Evolutionary conservation across 2,888 invertebrate genomes (phyloP), one percentile per base, ranked within the genome.

Genomic region (Sylvicola cinctus): DNA sequence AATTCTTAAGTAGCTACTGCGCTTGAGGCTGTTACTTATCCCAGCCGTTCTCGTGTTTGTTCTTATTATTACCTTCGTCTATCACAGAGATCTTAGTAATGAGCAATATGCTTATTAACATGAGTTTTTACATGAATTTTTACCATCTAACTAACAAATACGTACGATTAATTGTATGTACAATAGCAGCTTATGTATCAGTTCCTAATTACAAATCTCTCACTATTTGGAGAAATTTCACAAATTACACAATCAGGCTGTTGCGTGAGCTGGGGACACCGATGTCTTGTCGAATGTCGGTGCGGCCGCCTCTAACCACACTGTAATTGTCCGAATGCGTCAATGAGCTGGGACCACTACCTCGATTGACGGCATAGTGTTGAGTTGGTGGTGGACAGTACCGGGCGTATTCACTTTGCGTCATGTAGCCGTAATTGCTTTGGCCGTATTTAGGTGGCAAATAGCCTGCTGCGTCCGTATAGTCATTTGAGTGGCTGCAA

Each of bases 401-500:
- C 23, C 84, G 70, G 6, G 76, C 71, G 52, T 84, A 88, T 54
- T 88, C 87, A 31, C 81, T 81, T 53, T 85, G 88, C 1, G 84
- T 83, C 40, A 81, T 77, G 54, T 84, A 85, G 16, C 81, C 81
- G 49, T 81, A 81, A 54, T 74, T 77, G 55, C 76, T 80, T 46
- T 80, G 77, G 36, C 79, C 79, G 39, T 30, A 35, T 38, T 39
- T 40, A 17, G 30, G 33, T 36, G 20, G 26, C 11, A 15, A 12
- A 25, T 33, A 33, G 77, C 76, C 78, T 34, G 36, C 35, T 29
- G 25, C 32, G 28, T 36, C 36, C 20, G 30, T 34, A 20, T 38
- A 36, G 20, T 38, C 38, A 15, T 31, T 33, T 16, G 38, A 38
- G 23, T 36, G 33, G 15, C 38, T 33, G 7, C n/a, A 31, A 14